Conservation (phyloP, 2,888 invertebrate species). For the Andrena chrysosceles region DNA sequence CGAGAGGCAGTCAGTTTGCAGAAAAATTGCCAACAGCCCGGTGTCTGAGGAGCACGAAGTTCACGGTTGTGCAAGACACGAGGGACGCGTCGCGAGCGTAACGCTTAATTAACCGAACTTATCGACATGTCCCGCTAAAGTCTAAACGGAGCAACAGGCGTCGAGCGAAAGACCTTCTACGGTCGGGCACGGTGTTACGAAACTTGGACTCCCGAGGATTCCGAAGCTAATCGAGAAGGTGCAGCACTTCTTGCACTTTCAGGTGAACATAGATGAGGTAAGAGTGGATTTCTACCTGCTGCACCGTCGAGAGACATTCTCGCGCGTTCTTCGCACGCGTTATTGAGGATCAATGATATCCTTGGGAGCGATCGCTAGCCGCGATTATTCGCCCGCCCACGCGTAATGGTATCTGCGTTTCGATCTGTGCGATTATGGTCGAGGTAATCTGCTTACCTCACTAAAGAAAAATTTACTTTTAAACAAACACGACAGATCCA, state of each 20-base stretch:
- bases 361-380: constrained; percentile 26
- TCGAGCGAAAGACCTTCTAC: constrained; percentile 41
- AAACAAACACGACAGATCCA: not conserved
- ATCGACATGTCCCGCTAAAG: constrained; percentile 30
- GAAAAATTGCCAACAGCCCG: not conserved
- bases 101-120: constrained; percentile 49
- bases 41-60: not conserved
- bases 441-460: not conserved
- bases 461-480: not conserved
- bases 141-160: constrained; percentile 13
- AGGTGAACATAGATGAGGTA: constrained; percentile 26
- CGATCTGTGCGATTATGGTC: not conserved
- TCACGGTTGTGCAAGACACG: not conserved
- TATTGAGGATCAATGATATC: constrained; percentile 49
- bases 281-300: constrained; percentile 32
- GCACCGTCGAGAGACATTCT: constrained; percentile 1
- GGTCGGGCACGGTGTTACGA: constrained; percentile 43
- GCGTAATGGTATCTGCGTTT: constrained; percentile 28
- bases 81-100: constrained; percentile 17
- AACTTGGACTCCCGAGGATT: constrained; percentile 35
- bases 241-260: constrained; percentile 29
- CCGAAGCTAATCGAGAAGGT: constrained; percentile 40
- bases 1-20: not conserved
- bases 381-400: constrained; percentile 39
- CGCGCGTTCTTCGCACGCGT: constrained; percentile 10